Evolutionary conservation across 2,888 invertebrate genomes (phyloP), one percentile per base, ranked within the genome.

Genomic region (Leptopilina syphax): DNA sequence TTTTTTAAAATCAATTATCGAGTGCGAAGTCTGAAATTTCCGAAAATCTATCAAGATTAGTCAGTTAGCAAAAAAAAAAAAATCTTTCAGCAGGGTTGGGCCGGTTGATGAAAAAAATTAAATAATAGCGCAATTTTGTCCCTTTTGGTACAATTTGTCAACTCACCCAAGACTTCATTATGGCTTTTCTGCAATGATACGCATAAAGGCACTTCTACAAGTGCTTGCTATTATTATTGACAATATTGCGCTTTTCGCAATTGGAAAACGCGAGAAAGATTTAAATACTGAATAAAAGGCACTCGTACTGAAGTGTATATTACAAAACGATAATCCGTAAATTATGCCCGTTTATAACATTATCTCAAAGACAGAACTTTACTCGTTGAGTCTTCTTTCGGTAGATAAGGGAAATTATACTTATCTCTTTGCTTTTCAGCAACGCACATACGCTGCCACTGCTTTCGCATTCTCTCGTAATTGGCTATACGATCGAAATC

Each of bases 381-480:
- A 24, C 54, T 65, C 50, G 79, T 84, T 79, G 77, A 68, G 47
- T 77, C 79, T 57, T 57, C 57, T 73, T 73, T 57, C 18, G 70
- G 73, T 73, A 73, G 73, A 57, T 73, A 73, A 73, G 57, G 78
- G 77, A 82, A 83, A 85, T 85, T 79, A 83, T 65, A 80, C 77
- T 84, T 82, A 83, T 78, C 85, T 85, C 81, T 80, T 79, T 83
- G 77, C 73, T 73, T 67, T 77, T 77, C 50, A 65, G 65, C 65
- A 57, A 77, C 67, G 67, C 65, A 57, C 65, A 57, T 54, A 50
- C 34, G 50, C 47, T 77, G 77, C 63, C 65, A 77, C 63, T 18
- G 77, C 63, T 63, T 63, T 65, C 78, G 79, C 80, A 82, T 82
- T 83, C 83, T 68, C 82, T 67, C 82, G 82, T 83, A 83, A 83